Percentiles rank a stretch among this genome's conserved stretches.
Evolutionary conservation across 2,113 vertebrate genomes (phyloP).

Genomic region (Cynocephalus volans): DNA sequence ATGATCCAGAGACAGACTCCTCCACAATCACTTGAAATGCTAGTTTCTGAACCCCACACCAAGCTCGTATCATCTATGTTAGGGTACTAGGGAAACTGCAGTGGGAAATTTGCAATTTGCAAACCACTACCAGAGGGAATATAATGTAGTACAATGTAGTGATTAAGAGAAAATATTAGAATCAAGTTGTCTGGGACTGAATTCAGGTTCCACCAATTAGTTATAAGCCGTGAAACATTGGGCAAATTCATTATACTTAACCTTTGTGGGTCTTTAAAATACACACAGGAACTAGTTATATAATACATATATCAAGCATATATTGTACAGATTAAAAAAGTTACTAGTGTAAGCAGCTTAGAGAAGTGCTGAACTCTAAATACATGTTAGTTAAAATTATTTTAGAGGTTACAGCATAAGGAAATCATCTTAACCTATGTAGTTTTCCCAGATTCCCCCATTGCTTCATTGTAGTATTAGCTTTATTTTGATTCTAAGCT

Average conservation of each 20-base stretch:
- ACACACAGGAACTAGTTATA: not conserved
- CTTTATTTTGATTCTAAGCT: not conserved
- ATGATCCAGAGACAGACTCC: not conserved
- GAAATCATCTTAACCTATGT: not conserved
- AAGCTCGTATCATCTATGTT: not conserved
- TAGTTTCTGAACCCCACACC: not conserved
- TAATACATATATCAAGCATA: not conserved
- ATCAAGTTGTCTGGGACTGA: not conserved
- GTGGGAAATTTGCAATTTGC: not conserved
- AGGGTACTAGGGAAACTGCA: too few species aligned
- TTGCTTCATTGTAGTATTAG: not conserved
- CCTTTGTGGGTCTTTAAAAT: not conserved
- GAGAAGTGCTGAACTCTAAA: not conserved
- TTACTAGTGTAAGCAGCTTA: not conserved
- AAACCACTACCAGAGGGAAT: not conserved
- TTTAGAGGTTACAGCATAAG: not conserved
- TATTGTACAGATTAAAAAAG: not conserved
- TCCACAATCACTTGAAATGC: not conserved
- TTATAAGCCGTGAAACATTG: not conserved
- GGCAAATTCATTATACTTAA: not conserved
- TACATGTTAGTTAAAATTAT: not conserved
- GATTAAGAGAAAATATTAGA: not conserved
- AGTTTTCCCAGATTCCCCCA: not conserved
- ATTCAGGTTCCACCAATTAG: not conserved
- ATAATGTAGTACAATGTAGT: rapidly evolving